Conservation (phyloP, 23 tunicate species). For the Clavelina lepadiformis region DNA sequence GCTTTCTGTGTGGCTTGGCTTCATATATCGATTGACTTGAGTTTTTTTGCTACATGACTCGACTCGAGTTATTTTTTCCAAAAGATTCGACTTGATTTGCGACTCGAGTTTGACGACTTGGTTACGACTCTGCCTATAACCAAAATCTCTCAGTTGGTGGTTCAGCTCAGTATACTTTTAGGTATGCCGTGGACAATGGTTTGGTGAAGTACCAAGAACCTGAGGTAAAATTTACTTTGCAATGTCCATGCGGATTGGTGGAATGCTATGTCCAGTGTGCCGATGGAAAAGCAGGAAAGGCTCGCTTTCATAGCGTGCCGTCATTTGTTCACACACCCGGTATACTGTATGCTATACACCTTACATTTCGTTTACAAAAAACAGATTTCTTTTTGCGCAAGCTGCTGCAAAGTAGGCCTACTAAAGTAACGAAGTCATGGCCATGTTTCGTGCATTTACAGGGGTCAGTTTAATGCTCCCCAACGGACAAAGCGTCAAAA, state of each 20-base stretch:
- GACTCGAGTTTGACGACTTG: too few relatives aligned
- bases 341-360: too few relatives aligned
- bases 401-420: too few relatives aligned
- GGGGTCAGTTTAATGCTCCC: too few relatives aligned
- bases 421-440: too few relatives aligned
- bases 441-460: too few relatives aligned
- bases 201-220: conserved; percentile 18
- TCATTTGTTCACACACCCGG: conserved; percentile 14
- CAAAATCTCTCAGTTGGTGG: neutral
- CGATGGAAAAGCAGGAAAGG: conserved; percentile 21
- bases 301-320: conserved; percentile 8
- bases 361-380: too few relatives aligned
- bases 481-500: too few relatives aligned
- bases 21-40: neutral
- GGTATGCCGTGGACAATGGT: conserved; percentile 14
- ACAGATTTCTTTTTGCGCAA: too few relatives aligned
- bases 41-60: neutral
- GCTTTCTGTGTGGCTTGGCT: too few relatives aligned
- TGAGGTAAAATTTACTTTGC: conserved; percentile 9
- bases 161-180: neutral
- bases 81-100: too few relatives aligned
- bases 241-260: conserved; percentile 23
- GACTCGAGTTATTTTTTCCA: neutral
- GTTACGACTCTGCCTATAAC: too few relatives aligned
- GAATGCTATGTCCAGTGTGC: conserved; percentile 17